phyloP scores from a whole-genome alignment of 1,140 invertebrate species.

The Aphelinus atriplicis region DNA sequence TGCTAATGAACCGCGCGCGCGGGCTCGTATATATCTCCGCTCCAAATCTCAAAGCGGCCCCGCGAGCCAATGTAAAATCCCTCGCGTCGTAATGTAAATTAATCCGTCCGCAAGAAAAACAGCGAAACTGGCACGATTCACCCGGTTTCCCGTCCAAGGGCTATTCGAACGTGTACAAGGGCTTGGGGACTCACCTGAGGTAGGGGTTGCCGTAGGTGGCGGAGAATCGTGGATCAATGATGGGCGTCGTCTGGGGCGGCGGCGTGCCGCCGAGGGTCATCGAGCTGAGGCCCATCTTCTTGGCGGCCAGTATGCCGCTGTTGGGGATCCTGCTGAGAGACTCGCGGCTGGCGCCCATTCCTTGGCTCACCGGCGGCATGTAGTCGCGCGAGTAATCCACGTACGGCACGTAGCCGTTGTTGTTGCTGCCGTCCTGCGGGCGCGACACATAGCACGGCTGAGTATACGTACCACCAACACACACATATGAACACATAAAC shows the following conservation, averaged over 20 bases:
- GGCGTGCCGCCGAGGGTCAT: conserved; percentile 64
- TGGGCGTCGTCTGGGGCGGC: conserved; percentile 67
- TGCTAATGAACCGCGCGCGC: too few species aligned
- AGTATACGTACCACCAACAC: too few species aligned
- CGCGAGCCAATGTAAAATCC: too few species aligned
- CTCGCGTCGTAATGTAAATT: too few species aligned
- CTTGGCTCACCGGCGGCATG: conserved; percentile 75
- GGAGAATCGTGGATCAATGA: conserved; percentile 85
- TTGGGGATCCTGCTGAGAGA: conserved; percentile 68
- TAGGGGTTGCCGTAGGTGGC: conserved; percentile 91
- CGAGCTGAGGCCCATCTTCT: conserved; percentile 70
- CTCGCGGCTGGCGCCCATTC: conserved; percentile 65
- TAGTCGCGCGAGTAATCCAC: conserved; percentile 87
- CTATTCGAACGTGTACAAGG: too few species aligned
- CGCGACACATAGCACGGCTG: neutral
- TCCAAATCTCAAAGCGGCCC: too few species aligned
- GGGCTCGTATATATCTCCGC: too few species aligned
- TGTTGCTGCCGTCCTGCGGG: conserved; percentile 79
- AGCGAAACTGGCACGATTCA: too few species aligned
- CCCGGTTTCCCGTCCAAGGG: too few species aligned
- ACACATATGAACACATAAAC: neutral
- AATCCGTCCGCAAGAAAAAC: too few species aligned
- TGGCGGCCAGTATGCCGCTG: conserved; percentile 65
- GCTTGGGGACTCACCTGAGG: conserved; percentile 68
- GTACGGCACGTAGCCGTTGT: conserved; percentile 90